These are phyloP conservation scores for Catostylus mosaicus DNA, from an alignment of 30 jellyfish, hydroid and myxozoan genomes.

Conservation along the genomic window DNA sequence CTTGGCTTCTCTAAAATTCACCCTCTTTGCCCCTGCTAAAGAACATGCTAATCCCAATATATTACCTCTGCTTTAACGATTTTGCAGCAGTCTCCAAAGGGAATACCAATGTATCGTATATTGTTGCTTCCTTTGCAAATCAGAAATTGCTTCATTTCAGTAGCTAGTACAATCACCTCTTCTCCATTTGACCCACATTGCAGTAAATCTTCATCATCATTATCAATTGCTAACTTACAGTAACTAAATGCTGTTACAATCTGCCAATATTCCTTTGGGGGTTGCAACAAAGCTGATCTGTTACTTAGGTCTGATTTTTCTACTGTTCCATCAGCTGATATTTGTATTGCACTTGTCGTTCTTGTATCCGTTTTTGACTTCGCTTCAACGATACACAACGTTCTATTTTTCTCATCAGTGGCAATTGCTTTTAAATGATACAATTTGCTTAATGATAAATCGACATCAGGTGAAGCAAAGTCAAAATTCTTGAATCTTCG, in stretches of 20 bases:
- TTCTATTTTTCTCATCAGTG: not conserved
- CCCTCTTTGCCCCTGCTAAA: too few relatives aligned
- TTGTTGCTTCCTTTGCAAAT: not conserved
- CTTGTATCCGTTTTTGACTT: not conserved
- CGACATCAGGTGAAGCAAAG: not conserved
- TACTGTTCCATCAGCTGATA: conserved; percentile 8
- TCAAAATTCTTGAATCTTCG: not conserved
- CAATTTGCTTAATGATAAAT: not conserved
- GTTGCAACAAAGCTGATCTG: not conserved
- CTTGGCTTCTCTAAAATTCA: too few relatives aligned
- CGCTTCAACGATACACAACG: not conserved
- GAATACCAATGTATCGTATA: conserved; percentile 5
- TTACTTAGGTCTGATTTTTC: not conserved
- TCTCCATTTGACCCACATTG: not conserved
- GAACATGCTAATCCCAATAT: too few relatives aligned
- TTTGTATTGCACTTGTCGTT: not conserved
- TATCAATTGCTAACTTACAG: not conserved
- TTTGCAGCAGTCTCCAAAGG: conserved; percentile 22
- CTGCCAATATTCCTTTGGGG: conserved; percentile 37
- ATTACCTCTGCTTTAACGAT: conserved; percentile 15
- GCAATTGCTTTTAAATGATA: not conserved
- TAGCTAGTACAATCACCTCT: conserved; percentile 8
- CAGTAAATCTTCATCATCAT: not conserved
- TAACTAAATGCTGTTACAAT: not conserved
- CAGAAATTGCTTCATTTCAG: conserved; percentile 17